Base-by-base conservation (phyloP, 37 sponge, comb jelly and placozoan species). In the Hexactinellida sp. region DNA sequence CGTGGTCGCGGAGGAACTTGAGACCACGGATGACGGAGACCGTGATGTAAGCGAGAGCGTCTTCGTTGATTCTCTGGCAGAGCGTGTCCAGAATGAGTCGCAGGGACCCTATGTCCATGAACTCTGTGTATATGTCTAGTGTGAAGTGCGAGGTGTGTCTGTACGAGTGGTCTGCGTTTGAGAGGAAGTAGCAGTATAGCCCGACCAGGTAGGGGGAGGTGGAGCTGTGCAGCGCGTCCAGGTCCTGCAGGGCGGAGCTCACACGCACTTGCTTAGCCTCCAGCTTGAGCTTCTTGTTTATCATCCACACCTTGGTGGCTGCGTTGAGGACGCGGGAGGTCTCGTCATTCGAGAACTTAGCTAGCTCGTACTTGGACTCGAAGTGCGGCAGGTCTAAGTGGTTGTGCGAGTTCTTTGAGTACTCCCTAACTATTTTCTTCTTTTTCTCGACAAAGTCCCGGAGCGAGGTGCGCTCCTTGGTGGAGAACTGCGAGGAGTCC, bases 331-430 rank as follows among this genome's bases (percentile, higher is more conserved):
- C 76, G 3, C 76, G 21, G 32, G 76, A 63, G 76, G 76, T 63
- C 76, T 63, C 76, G 34, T 63, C 76, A 63, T 1, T 25, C 28
- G 76, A 63, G 76, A 63, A 63, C 76, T 63, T 63, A n/a, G 76
- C 76, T n/a, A 63, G 13, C 76, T 63, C 76, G 30, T 7, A 63
- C 76, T 63, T 23, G 3, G 76, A 63, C 34, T 63, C 76, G 76
- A 63, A 63, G 28, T 63, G 76, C 3, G 76, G 76, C 3, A 63
- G 76, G 34, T 63, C 76, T 63, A 63, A 63, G 34, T 63, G 34
- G 76, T n/a, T 63, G 76, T 63, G 76, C 3, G 76, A 63, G 30
- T n/a, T 63, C 30, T 63, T 63, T 3, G 76, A 63, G 13, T 63
- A 63, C 30, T 63, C 76, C 13, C 13, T 63, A 3, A 63, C 76